Percentiles rank a stretch among this genome's conserved stretches.
phyloP scores from a whole-genome alignment of 2,113 vertebrate genomes.

The Pipa parva region DNA sequence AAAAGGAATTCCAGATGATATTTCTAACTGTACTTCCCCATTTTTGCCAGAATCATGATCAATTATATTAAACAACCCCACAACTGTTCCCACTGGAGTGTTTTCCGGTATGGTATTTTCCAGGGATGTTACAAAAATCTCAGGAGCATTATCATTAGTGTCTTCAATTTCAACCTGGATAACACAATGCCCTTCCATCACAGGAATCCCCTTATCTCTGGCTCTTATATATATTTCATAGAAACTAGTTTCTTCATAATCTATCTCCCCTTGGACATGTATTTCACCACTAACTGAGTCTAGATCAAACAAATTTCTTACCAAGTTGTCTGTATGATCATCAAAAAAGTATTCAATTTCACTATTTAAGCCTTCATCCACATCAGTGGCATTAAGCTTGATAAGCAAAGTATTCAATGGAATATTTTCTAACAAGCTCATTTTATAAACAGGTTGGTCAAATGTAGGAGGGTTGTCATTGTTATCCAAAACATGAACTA shows the following conservation, averaged over 20 bases:
- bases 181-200: constrained; percentile 76
- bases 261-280: constrained; percentile 64
- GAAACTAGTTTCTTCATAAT: constrained; percentile 70
- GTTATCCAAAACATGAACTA: constrained; percentile 67
- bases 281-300: constrained; percentile 66
- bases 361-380: constrained; percentile 73
- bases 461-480: constrained; percentile 77
- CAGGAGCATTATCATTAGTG: constrained; percentile 69
- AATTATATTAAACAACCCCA: constrained; percentile 73
- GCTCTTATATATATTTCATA: constrained; percentile 79
- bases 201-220: constrained; percentile 71
- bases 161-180: constrained; percentile 68
- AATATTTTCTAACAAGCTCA: constrained; percentile 63
- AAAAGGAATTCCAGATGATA: constrained; percentile 70
- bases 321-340: constrained; percentile 62
- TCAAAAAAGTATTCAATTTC: constrained; percentile 66
- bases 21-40: constrained; percentile 62
- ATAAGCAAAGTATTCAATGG: constrained; percentile 59
- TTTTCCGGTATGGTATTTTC: constrained; percentile 71
- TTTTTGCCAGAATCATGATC: constrained; percentile 76
- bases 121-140: constrained; percentile 66
- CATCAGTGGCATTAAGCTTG: constrained; percentile 66
- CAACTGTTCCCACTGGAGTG: constrained; percentile 63
- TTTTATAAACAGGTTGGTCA: constrained; percentile 58
- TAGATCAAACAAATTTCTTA: constrained; percentile 64